These are phyloP conservation scores for Pogona vitticeps DNA, from an alignment of 2,113 vertebrate genomes.

Conservation along the genomic window DNA sequence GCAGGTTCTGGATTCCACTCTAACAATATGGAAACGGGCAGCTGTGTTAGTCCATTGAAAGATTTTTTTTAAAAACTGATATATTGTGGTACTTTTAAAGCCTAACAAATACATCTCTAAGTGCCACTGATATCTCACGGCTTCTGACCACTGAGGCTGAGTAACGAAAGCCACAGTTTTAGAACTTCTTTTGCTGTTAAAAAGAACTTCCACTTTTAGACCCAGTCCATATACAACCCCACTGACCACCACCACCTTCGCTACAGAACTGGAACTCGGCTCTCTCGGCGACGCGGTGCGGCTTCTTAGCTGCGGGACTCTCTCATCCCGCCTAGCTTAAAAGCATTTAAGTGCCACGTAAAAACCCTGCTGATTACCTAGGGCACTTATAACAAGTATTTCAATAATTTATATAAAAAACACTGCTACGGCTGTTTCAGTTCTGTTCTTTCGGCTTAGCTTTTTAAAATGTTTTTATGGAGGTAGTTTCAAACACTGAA, in stretches of 20 bases:
- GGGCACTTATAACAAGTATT: background rate
- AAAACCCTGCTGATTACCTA: background rate
- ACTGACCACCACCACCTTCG: too few species aligned
- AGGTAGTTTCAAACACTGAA: background rate
- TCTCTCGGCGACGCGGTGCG: too few species aligned
- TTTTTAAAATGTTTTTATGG: too few species aligned
- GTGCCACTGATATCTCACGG: background rate
- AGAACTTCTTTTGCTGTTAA: background rate
- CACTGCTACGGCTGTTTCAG: background rate
- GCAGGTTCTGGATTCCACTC: too few species aligned
- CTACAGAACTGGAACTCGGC: too few species aligned
- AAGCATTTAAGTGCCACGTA: background rate
- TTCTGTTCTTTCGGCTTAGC: background rate
- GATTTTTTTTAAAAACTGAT: too few species aligned
- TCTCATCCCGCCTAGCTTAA: too few species aligned
- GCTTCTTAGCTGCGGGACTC: background rate
- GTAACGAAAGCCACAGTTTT: background rate
- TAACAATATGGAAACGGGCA: too few species aligned
- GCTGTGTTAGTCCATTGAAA: too few species aligned
- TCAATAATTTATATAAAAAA: background rate
- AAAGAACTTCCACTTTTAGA: background rate
- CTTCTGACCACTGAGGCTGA: conserved; percentile 51
- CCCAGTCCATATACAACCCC: background rate
- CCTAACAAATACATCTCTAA: too few species aligned
- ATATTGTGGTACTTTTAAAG: too few species aligned